Conservation (phyloP, 2,113 vertebrate genomes). For the Pteronura brasiliensis region DNA sequence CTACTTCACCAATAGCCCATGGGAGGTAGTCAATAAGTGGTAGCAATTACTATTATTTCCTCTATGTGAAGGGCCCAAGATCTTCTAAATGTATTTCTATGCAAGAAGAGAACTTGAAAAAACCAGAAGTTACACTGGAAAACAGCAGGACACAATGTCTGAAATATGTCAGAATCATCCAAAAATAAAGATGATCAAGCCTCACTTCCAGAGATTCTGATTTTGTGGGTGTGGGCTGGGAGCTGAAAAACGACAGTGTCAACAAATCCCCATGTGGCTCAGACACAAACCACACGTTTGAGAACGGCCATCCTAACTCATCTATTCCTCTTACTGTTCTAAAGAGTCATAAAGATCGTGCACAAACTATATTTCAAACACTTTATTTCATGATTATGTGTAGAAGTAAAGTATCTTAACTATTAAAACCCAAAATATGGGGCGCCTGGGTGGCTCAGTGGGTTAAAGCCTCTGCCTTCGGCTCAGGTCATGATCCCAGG, state of each 20-base stretch:
- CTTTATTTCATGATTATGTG: not conserved
- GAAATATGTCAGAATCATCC: not conserved
- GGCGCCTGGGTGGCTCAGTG: too few relatives aligned
- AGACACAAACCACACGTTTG: not conserved
- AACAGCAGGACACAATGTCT: not conserved
- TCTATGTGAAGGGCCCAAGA: not conserved
- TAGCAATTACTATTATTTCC: not conserved
- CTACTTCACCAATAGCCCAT: not conserved
- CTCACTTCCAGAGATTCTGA: not conserved
- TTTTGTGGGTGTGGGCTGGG: not conserved
- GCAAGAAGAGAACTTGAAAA: not conserved
- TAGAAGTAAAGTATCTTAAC: not conserved
- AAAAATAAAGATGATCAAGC: not conserved
- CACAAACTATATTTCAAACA: not conserved
- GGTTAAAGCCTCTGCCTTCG: too few relatives aligned
- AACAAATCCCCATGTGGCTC: not conserved
- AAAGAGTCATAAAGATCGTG: not conserved
- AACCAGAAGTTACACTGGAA: not conserved
- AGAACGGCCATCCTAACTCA: not conserved
- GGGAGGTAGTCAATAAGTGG: not conserved
- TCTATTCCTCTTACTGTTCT: not conserved
- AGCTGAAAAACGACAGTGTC: not conserved
- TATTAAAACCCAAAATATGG: not conserved
- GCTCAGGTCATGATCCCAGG: too few relatives aligned
- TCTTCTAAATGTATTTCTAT: not conserved